Base-by-base conservation (phyloP, 2,113 vertebrate genomes). In the Saguinus midas region DNA sequence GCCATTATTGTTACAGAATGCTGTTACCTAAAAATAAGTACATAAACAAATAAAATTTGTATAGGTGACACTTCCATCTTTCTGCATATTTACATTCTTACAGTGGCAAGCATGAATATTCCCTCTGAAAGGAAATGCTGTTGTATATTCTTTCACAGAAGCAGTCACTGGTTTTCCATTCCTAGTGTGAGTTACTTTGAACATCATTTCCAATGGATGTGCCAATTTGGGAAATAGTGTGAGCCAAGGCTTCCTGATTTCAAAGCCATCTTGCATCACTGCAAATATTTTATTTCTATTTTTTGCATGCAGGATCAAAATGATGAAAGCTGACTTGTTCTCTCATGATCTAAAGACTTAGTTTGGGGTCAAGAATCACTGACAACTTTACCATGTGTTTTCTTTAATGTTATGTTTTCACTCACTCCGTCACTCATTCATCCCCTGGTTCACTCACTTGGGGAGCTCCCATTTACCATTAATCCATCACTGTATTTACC, bases 181-280 rank as follows among this genome's bases (percentile, higher is more conserved):
- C 97, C 89, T 97, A 76, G 92, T 85, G 1, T 87, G 94, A 98
- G 87, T 70, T 87, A 45, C 96, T 98, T 98, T 98, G 98, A 98
- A 96, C 94, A 97, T 94, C 92, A 90, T 98, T 99, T 98, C 98
- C 98, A 98, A 20, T 58, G 64, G 89, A 40, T 66, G 73, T 96
- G 98, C 98, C 98, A 98, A 90, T 70, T 97, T 96, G 96, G 97
- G 83, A 57, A 95, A 90, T 43, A 14, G 81, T 94, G 83, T 87
- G 96, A 98, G 98, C 97, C 98, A 98, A 98, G 84, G 32, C 73
- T 95, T 98, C 50, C 91, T 98, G 94, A 98, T 97, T 98, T 98
- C 98, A 98, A 98, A 98, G 98, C 91, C 98, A 98, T 93, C 94
- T 98, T 98, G 96, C 96, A 98, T 98, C 98, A 97, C 96, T 81